These are phyloP conservation scores for Chauna torquata DNA, from an alignment of 2,113 vertebrate genomes.

Conservation along the genomic window DNA sequence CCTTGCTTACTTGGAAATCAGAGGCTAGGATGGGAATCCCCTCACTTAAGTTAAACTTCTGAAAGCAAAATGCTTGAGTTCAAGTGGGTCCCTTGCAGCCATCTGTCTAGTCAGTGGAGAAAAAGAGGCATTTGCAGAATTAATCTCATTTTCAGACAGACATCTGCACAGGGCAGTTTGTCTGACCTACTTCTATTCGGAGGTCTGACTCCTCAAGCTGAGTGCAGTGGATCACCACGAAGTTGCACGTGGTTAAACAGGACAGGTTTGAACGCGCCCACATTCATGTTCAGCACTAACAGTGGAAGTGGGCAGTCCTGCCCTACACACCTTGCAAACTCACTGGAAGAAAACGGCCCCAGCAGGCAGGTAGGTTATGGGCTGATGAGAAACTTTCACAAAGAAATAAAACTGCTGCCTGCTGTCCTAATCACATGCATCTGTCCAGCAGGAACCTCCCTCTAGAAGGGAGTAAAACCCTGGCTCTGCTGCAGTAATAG, in stretches of 20 bases:
- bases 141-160: background rate
- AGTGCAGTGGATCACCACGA: background rate
- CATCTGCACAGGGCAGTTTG: background rate
- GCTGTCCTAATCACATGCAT: background rate
- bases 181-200: background rate
- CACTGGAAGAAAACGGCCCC: background rate
- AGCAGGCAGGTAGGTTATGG: background rate
- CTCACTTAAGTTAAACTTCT: background rate
- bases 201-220: background rate
- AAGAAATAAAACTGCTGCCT: background rate
- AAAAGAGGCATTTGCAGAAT: background rate
- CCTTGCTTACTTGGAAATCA: background rate
- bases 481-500: background rate
- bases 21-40: background rate
- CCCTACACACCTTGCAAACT: background rate
- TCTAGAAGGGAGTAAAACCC: background rate
- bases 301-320: background rate
- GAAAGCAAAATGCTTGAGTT: background rate
- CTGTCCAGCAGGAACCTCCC: background rate
- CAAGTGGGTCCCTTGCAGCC: background rate
- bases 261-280: background rate
- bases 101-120: background rate
- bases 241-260: background rate
- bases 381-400: background rate
- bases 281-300: background rate